Conservation (phyloP, 2,797 vertebrate genomes). For the Phataginus tetradactyla region DNA sequence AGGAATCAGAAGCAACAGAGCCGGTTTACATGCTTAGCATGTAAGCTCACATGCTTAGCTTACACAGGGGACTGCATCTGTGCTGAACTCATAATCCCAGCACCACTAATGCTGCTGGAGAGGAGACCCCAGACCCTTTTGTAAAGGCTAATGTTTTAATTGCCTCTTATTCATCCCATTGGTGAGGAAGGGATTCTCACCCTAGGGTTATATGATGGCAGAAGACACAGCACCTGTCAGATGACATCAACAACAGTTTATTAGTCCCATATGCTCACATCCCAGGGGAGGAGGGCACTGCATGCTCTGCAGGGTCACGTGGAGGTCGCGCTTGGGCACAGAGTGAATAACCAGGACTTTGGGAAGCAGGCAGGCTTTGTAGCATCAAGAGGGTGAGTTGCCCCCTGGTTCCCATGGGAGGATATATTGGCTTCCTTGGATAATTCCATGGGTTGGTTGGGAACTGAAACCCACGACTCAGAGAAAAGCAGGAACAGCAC, state of each 20-base stretch:
- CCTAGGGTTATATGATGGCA: fast-evolving
- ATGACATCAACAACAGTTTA: too few species aligned
- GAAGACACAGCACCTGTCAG: neutral
- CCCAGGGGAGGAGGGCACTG: neutral
- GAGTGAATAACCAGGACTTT: neutral
- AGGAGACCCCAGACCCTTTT: neutral
- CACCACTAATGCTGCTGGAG: neutral
- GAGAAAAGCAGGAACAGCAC: neutral
- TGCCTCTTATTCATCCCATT: too few species aligned
- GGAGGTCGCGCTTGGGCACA: neutral
- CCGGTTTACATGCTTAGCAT: too few species aligned
- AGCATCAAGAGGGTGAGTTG: neutral
- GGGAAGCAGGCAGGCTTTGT: neutral
- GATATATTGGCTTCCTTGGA: neutral
- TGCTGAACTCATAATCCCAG: too few species aligned
- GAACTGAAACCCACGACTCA: neutral
- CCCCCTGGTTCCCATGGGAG: neutral
- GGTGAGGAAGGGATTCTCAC: neutral
- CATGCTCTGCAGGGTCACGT: fast-evolving
- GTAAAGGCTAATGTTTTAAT: neutral
- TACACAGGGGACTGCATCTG: too few species aligned
- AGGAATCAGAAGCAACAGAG: neutral
- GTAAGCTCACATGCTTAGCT: too few species aligned
- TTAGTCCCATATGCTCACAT: neutral
- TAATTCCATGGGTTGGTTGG: neutral